Base-by-base conservation (phyloP, 2,113 vertebrate species). In the Lasiurus borealis region DNA sequence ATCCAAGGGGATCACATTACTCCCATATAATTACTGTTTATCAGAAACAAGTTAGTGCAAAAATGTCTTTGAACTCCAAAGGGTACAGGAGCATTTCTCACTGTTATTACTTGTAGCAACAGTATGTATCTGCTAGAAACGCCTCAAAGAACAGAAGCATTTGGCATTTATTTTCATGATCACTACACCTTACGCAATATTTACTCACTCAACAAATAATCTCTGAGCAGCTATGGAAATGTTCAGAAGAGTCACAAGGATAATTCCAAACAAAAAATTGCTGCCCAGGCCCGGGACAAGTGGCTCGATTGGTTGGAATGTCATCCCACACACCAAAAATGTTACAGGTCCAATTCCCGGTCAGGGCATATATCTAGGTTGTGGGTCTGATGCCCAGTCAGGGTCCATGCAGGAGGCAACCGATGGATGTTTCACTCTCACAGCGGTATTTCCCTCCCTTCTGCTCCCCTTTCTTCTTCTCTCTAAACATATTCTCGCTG, bases 11-110 rank as follows among this genome's bases (percentile, higher is more conserved):
- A 92, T 94, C 77, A 85, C 54, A 36, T 90, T 68, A 95, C 71
- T 85, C 78, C 46, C 76, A 77, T 76, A 54, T 4, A 48, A 46
- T 71, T 85, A 94, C 0, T 90, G 12, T 85, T 94, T 46, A 93
- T 62, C 36, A 95, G 52, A 96, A 97, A 86, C 44, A 95, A 83
- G 52, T 83, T 71, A 48, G 48, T 85, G 77, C 14, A 71, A 89
- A 91, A 78, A 90, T 88, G 54, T 73, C 71, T 81, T 19, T 92
- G 76, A 95, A 92, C 76, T 77, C 84, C 77, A 94, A 87, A 72
- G 64, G 23, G n/a, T 77, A 66, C 2, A 71, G 0, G 9, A 89
- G 87, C 23, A 80, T 50, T 85, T 86, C 84, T 91, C n/a, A 71
- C 36, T 62, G 8, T 54, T 16, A 73, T 13, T 36, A 81, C 13